Evolutionary conservation across 2,113 vertebrate genomes (phyloP), one percentile per base, ranked within the genome.

Genomic region (Ochotona princeps): DNA sequence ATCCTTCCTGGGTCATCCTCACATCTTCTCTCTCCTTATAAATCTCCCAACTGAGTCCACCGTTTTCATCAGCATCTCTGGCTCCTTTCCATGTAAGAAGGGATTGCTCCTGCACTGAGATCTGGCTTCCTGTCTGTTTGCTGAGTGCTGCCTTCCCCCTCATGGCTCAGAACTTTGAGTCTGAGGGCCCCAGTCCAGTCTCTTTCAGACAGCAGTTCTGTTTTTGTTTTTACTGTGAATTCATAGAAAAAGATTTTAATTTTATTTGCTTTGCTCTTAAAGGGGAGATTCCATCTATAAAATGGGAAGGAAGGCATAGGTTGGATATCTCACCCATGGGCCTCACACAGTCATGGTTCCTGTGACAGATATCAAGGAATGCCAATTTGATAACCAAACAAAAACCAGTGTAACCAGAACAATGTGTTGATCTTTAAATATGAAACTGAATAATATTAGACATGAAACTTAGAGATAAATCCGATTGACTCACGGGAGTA

Each of bases 261-360:
- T 78, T 94, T 80, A 17, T 73, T 81, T 5, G 61, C 67, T 66
- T 95, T 83, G 54, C 63, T 75, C 84, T 89, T 84, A 67, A 82
- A 76, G 11, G 7, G 57, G 76, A 95, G 35, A 72, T 20, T 78
- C 26, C 14, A 51, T 54, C 5, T 75, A 7, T 54, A 12, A 82
- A 87, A 5, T n/a, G 9, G 49, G n/a, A 49, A 82, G 44, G 26
- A 70, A 65, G 23, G 49, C 44, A 15, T 69, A 91, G n/a, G 15
- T 61, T 14, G 72, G 23, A 26, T 11, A 74, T 20, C 9, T 65
- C 47, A 6, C 28, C 30, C 91, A 1, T 63, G 35, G 47, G 30
- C 14, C 3, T 2, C 10, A 63, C 21, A 83, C 70, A 80, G 20
- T 9, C 2, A 1, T 57, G n/a, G 5, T 61, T 7, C 28, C 73